A percentile compares a stretch with the other conserved stretches of the same genome.
These are phyloP conservation scores for Odontomachus brunneus DNA, from an alignment of 1,140 invertebrate genomes.

Conservation along the genomic window DNA sequence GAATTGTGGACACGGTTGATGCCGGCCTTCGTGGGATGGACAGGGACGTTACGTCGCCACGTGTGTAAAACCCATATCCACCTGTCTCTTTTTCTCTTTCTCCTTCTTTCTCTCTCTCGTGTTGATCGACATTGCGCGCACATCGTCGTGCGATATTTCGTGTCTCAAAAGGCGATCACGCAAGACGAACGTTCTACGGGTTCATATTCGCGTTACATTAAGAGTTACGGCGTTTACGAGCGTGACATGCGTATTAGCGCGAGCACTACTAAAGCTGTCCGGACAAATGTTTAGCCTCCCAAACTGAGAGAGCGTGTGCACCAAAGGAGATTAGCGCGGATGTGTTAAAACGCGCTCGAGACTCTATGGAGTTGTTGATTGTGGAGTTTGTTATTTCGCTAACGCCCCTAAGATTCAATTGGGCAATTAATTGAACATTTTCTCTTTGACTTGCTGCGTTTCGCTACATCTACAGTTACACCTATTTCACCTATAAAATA, in stretches of 20 bases:
- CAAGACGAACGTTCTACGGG: slow-evolving; percentile 23
- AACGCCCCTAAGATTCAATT: no score
- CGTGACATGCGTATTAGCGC: slow-evolving; percentile 34
- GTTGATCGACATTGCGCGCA: background rate
- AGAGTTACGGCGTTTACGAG: slow-evolving; percentile 31
- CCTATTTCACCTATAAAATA: no score
- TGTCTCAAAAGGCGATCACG: slow-evolving; percentile 11
- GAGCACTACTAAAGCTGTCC: background rate
- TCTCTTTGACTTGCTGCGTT: no score
- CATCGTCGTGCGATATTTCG: background rate
- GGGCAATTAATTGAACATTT: no score
- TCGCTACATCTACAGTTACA: no score
- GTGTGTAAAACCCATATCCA: slow-evolving; percentile 15
- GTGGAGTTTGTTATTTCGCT: no score
- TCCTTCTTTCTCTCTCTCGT: no score
- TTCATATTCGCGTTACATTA: slow-evolving; percentile 45
- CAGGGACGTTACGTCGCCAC: background rate
- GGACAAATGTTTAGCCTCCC: no score
- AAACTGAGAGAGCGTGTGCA: no score
- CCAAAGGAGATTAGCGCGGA: no score
- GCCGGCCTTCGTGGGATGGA: slow-evolving; percentile 23
- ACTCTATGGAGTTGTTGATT: no score
- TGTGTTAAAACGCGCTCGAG: no score
- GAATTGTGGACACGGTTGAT: background rate
- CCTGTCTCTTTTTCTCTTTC: background rate